These are phyloP conservation scores for Torymus aiolomorphi DNA, from an alignment of 2,888 invertebrate species.

Conservation along the genomic window DNA sequence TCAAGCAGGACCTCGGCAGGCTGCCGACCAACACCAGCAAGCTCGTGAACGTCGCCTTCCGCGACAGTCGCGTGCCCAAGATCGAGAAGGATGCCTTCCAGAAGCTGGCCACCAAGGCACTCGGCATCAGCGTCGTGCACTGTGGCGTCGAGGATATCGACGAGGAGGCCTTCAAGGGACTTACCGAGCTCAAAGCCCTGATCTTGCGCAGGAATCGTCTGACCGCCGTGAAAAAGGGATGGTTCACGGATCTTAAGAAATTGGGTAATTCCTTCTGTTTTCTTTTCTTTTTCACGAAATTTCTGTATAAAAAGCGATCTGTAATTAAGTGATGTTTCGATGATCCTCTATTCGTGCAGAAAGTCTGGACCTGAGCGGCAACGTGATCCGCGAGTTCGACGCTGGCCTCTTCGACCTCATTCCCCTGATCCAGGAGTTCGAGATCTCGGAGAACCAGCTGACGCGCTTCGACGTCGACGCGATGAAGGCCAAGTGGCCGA, in stretches of 20 bases:
- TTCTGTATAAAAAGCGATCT: background rate
- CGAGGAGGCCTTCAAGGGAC: slow-evolving; percentile 53
- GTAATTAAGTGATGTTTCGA: background rate
- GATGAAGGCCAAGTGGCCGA: slow-evolving; percentile 54
- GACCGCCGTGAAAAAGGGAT: slow-evolving; percentile 44
- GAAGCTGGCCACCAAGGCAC: slow-evolving; percentile 39
- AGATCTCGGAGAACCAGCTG: slow-evolving; percentile 56
- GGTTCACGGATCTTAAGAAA: slow-evolving; percentile 57
- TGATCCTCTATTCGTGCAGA: slow-evolving; percentile 11
- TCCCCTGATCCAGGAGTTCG: slow-evolving; percentile 51
- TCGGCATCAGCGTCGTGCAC: slow-evolving; percentile 52
- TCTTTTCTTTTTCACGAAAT: background rate
- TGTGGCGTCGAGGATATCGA: slow-evolving; percentile 53
- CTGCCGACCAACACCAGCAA: slow-evolving; percentile 43
- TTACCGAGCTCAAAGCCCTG: slow-evolving; percentile 52
- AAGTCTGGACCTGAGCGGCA: slow-evolving; percentile 55
- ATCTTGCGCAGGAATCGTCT: slow-evolving; percentile 50
- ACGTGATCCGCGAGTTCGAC: slow-evolving; percentile 56
- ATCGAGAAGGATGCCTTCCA: slow-evolving; percentile 44
- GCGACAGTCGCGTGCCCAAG: slow-evolving; percentile 41
- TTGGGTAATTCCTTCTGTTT: slow-evolving; percentile 38
- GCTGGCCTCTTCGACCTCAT: slow-evolving; percentile 52
- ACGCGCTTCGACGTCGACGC: slow-evolving; percentile 50
- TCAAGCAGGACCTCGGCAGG: slow-evolving; percentile 36
- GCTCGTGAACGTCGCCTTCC: slow-evolving; percentile 45